Evolutionary conservation across 2,113 vertebrate genomes (phyloP).

Genomic region (Oryzias woworae): DNA sequence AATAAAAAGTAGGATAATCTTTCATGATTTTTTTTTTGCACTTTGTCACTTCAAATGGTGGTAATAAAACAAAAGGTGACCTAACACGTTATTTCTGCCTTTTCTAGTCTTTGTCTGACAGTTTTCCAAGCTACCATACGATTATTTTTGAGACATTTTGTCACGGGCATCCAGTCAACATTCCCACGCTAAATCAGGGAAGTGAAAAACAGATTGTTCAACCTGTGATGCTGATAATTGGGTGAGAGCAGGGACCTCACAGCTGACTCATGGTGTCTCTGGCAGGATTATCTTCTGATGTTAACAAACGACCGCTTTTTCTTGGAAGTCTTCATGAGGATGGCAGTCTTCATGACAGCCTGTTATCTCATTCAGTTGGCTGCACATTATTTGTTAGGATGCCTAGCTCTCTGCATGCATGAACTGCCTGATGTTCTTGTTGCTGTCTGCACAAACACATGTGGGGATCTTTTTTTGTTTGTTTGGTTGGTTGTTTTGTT

Average conservation of each 20-base stretch:
- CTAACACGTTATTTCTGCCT: not conserved
- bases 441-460: slow-evolving; percentile 8
- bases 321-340: not conserved
- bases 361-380: slow-evolving; percentile 1
- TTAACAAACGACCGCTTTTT: slow-evolving; percentile 9
- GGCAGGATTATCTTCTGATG: slow-evolving; percentile 29
- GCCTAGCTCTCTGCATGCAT: slow-evolving; percentile 4
- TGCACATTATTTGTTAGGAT: not conserved
- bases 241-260: slow-evolving; percentile 22
- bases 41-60: not conserved
- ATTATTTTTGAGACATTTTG: slow-evolving; percentile 7
- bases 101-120: slow-evolving; percentile 2
- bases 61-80: not conserved
- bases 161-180: slow-evolving; percentile 17
- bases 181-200: slow-evolving; percentile 12
- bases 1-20: too few species aligned
- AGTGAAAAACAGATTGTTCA: not conserved
- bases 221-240: slow-evolving; percentile 12
- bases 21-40: slow-evolving; percentile 4
- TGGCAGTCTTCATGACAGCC: not conserved
- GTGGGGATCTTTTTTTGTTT: slow-evolving; percentile 2
- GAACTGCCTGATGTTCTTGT: slow-evolving; percentile 2
- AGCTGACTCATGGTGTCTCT: slow-evolving; percentile 12
- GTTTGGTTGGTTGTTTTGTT: not conserved
- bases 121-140: slow-evolving; percentile 7